Evolutionary conservation across 2,888 invertebrate genomes (phyloP), one percentile per base, ranked within the genome.

Genomic region (Ectemnius cavifrons): DNA sequence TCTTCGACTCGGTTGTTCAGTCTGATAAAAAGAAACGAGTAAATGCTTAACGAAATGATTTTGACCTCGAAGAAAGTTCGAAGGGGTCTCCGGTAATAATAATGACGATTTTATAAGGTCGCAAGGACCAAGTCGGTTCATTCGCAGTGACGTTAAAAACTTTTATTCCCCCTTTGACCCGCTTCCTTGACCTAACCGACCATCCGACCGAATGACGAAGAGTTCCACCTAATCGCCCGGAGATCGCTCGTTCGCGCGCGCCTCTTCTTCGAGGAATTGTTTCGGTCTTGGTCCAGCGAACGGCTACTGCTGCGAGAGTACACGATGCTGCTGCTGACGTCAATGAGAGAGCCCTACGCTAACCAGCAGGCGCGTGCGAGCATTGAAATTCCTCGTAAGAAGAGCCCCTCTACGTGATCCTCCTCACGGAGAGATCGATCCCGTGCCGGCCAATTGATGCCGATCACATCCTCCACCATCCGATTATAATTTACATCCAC

Each of bases 231-330:
- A 65, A 75, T 77, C 68, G 52, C 37, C 5, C 20, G 49, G 28
- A 47, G 47, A 66, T 72, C 66, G 62, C 52, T 18, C 16, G 18
- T 0, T 37, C 37, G 37, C 37, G 37, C 57, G 46, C 46, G 16
- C n/a, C 45, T 59, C 56, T 65, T 63, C 67, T 75, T 81, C 71
- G 28, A 23, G 20, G 76, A 82, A 78, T 68, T 75, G 37, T 63
- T 67, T 63, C n/a, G 23, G 6, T 59, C 49, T 65, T 57, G 57
- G 60, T 62, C 27, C 18, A 37, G 37, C 68, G 45, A 27, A 60
- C 23, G 37, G 37, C 37, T 11, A 11, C 37, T 11, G 37, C 37
- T 37, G 6, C 5, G 11, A 37, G 37, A 37, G 37, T 37, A 6
- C 37, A 37, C 37, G 37, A 37, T 37, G 37, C 8, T 37, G 37